These are phyloP conservation scores for Bellardia bayeri DNA, from an alignment of 2,888 invertebrate genomes.

Conservation along the genomic window DNA sequence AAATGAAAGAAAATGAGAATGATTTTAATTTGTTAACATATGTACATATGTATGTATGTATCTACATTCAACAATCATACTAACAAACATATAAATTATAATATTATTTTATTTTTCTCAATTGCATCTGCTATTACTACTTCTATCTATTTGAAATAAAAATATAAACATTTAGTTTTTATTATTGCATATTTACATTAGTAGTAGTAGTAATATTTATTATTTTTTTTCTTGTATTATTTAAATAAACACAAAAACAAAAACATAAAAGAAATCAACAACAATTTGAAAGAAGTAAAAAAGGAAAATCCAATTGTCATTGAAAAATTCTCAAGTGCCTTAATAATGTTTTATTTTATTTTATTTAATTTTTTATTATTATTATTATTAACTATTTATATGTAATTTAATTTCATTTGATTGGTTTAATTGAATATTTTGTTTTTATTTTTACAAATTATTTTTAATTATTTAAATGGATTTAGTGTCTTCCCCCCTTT, in stretches of 20 bases:
- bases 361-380: conserved; percentile 53
- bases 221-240: conserved; percentile 49
- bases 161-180: background rate
- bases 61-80: background rate
- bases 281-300: conserved; percentile 27
- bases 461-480: conserved; percentile 72
- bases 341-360: conserved; percentile 72
- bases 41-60: background rate
- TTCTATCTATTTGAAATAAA: conserved; percentile 14
- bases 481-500: conserved; percentile 70
- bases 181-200: conserved; percentile 54
- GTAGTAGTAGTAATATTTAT: conserved; percentile 68
- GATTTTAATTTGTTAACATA: conserved; percentile 12
- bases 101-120: conserved; percentile 37
- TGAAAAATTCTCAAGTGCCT: conserved; percentile 74
- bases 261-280: conserved; percentile 20
- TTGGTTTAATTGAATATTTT: conserved; percentile 72
- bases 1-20: conserved; percentile 2
- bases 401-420: conserved; percentile 69
- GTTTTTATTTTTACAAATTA: conserved; percentile 71
- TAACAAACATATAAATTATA: conserved; percentile 7
- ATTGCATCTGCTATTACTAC: conserved; percentile 34
- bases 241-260: conserved; percentile 20
- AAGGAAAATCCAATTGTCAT: conserved; percentile 69
- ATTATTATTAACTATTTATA: conserved; percentile 70